These are phyloP conservation scores for Carpatolechia fugitivella DNA, from an alignment of 2,888 invertebrate genomes.

Conservation along the genomic window DNA sequence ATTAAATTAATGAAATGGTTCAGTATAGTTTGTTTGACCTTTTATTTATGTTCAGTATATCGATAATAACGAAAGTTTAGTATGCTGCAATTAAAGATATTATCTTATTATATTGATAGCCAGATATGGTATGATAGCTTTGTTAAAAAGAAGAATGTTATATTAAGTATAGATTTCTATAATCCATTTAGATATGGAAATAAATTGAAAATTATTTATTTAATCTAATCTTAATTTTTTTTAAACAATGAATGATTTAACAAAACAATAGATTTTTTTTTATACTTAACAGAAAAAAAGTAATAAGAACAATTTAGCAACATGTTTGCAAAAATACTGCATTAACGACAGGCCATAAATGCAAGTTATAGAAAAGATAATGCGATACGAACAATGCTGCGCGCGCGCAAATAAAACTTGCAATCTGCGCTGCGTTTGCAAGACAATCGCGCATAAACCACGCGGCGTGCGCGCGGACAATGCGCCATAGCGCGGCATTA, in stretches of 20 bases:
- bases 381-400: constrained; percentile 34
- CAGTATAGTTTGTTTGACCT: too few relatives aligned
- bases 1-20: too few relatives aligned
- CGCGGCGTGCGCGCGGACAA: constrained; percentile 57
- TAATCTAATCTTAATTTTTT: too few relatives aligned
- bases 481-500: constrained; percentile 36
- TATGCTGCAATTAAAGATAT: too few relatives aligned
- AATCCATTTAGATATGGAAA: too few relatives aligned
- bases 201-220: too few relatives aligned
- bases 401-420: constrained; percentile 22
- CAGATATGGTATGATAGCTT: too few relatives aligned
- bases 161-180: too few relatives aligned
- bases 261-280: not conserved
- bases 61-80: too few relatives aligned
- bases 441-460: constrained; percentile 66
- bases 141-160: too few relatives aligned
- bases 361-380: constrained; percentile 40
- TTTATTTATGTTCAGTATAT: too few relatives aligned
- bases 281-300: not conserved
- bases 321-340: constrained; percentile 35
- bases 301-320: constrained; percentile 5
- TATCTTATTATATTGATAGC: too few relatives aligned
- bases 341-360: constrained; percentile 51
- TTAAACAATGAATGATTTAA: not conserved
- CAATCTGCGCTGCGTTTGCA: constrained; percentile 30